Conservation (phyloP, 2,113 vertebrate genomes). For the Entelurus aequoreus region DNA sequence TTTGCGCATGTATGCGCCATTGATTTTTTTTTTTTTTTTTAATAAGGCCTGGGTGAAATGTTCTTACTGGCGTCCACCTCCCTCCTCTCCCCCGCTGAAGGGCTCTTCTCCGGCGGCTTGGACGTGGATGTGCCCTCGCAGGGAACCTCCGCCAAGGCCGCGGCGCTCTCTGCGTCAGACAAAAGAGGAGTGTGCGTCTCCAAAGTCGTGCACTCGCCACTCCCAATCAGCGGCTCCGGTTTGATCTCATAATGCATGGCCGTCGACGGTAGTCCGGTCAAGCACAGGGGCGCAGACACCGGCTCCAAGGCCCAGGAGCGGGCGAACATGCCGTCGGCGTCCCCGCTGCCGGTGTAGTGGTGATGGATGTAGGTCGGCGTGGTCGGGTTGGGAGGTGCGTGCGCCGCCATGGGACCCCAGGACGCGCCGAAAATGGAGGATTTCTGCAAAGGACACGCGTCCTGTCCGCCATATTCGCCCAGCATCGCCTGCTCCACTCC, state of each 20-base stretch:
- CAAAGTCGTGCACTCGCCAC: constrained; percentile 82
- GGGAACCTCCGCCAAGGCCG: constrained; percentile 80
- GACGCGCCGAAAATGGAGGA: constrained; percentile 87
- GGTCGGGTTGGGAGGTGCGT: constrained; percentile 71
- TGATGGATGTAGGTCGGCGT: constrained; percentile 88
- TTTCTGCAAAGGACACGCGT: constrained; percentile 91
- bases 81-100: constrained; percentile 76
- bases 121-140: constrained; percentile 80
- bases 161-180: constrained; percentile 86
- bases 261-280: constrained; percentile 86
- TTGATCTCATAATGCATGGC: constrained; percentile 92
- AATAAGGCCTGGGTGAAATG: background rate
- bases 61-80: constrained; percentile 87
- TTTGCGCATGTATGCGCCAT: background rate
- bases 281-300: constrained; percentile 85
- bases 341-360: constrained; percentile 79
- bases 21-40: too few relatives aligned
- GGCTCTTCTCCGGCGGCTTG: constrained; percentile 77
- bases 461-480: constrained; percentile 88
- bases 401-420: constrained; percentile 85
- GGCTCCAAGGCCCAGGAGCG: constrained; percentile 92
- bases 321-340: constrained; percentile 90
- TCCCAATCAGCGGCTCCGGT: constrained; percentile 86
- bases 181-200: constrained; percentile 88
- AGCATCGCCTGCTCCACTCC: constrained; percentile 78